phyloP scores from a whole-genome alignment of 2,888 invertebrate species.

The Sceliomorpha sp. region DNA sequence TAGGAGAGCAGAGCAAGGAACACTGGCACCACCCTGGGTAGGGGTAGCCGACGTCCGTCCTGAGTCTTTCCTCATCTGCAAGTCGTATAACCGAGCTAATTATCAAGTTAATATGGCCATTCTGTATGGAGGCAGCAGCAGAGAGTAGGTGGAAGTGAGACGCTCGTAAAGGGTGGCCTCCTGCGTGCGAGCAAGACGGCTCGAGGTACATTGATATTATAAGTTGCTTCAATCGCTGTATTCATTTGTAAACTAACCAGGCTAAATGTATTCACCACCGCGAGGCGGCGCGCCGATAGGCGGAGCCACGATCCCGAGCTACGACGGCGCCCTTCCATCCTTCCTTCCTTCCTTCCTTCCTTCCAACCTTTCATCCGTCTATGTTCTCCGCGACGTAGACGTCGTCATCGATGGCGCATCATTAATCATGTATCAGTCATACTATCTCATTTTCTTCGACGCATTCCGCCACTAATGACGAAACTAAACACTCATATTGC shows the following conservation, averaged over 20 bases:
- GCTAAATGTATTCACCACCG: slow-evolving; percentile 80
- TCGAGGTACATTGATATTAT: slow-evolving; percentile 83
- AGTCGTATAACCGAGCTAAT: slow-evolving; percentile 94
- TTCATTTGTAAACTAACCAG: slow-evolving; percentile 86
- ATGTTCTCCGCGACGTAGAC: slow-evolving; percentile 34
- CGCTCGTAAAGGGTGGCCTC: slow-evolving; percentile 66
- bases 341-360: slow-evolving; percentile 65
- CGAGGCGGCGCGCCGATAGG: slow-evolving; percentile 79
- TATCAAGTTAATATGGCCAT: slow-evolving; percentile 94
- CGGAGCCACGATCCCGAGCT: slow-evolving; percentile 77
- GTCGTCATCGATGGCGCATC: slow-evolving; percentile 38
- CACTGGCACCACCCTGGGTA: slow-evolving; percentile 79
- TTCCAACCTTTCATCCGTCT: slow-evolving; percentile 58
- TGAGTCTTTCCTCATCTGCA: slow-evolving; percentile 88
- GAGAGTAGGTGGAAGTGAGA: slow-evolving; percentile 70
- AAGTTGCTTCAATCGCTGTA: slow-evolving; percentile 87
- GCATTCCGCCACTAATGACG: too few relatives aligned
- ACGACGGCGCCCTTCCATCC: slow-evolving; percentile 74
- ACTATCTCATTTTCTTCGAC: too few relatives aligned
- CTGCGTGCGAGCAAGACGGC: slow-evolving; percentile 75
- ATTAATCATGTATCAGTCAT: slow-evolving; percentile 6
- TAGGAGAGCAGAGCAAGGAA: slow-evolving; percentile 77
- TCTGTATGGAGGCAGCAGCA: slow-evolving; percentile 84
- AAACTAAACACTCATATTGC: background rate
- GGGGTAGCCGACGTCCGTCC: slow-evolving; percentile 81